Conservation (phyloP, 1,140 invertebrate genomes). For the Latrodectus geometricus region DNA sequence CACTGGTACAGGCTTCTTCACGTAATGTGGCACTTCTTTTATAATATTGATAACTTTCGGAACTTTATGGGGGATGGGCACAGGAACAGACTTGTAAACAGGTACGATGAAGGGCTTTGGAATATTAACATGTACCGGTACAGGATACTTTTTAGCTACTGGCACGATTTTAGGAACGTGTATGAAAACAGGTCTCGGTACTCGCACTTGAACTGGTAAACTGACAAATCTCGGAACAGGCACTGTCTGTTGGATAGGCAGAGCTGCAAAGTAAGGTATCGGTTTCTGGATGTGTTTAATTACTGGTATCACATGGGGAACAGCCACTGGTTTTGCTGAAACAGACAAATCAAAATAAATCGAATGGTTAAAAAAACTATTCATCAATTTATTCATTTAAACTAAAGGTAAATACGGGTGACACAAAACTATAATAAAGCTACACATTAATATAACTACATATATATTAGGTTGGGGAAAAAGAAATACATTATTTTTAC, state of each 20-base stretch:
- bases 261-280: conserved; percentile 40
- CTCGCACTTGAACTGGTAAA: conserved; percentile 41
- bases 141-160: conserved; percentile 49
- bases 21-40: conserved; percentile 57
- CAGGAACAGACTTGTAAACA: conserved; percentile 57
- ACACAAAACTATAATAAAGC: no score
- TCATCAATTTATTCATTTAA: background rate
- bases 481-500: no score
- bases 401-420: background rate
- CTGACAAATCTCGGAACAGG: conserved; percentile 56
- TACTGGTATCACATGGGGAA: conserved; percentile 60
- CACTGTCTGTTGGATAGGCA: conserved; percentile 41
- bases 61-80: conserved; percentile 53
- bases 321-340: conserved; percentile 42
- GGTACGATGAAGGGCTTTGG: conserved; percentile 59
- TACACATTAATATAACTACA: no score
- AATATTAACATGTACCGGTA: conserved; percentile 47
- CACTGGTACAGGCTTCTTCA: conserved; percentile 59
- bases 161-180: conserved; percentile 51
- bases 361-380: background rate
- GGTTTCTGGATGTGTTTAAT: conserved; percentile 61
- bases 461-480: no score
- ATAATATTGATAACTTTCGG: conserved; percentile 60
- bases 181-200: conserved; percentile 56
- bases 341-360: background rate